Conservation (phyloP, 1,140 invertebrate species). For the Coptotermes formosanus region DNA sequence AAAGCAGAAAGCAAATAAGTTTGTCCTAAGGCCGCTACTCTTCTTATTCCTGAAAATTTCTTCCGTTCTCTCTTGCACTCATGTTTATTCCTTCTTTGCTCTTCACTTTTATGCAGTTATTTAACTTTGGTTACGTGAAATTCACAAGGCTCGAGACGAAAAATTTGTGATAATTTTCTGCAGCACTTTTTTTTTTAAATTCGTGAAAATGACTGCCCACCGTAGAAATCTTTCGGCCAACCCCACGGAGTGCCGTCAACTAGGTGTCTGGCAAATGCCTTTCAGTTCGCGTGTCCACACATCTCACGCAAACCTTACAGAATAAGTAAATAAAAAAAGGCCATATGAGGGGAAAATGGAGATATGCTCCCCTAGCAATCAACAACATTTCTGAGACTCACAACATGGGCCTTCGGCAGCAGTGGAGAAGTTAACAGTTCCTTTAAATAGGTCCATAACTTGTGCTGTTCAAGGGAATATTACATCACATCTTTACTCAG, state of each 20-base stretch:
- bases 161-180: too few relatives aligned
- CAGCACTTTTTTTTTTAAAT: too few relatives aligned
- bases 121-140: too few relatives aligned
- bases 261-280: background rate
- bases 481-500: background rate
- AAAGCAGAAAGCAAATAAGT: too few relatives aligned
- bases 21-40: too few relatives aligned
- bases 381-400: background rate
- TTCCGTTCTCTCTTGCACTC: background rate
- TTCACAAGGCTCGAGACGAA: too few relatives aligned
- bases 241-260: background rate
- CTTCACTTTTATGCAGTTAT: background rate
- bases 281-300: background rate
- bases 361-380: conserved; percentile 1
- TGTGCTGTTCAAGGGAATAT: background rate
- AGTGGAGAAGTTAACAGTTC: background rate
- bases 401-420: background rate
- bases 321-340: background rate
- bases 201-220: too few relatives aligned
- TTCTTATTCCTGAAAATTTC: background rate
- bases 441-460: background rate
- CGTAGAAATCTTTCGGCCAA: background rate
- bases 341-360: background rate
- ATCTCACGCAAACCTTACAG: background rate
- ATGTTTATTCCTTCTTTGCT: background rate